Evolutionary conservation across 2,888 invertebrate genomes (phyloP).

Genomic region (Loripinus fragilis): DNA sequence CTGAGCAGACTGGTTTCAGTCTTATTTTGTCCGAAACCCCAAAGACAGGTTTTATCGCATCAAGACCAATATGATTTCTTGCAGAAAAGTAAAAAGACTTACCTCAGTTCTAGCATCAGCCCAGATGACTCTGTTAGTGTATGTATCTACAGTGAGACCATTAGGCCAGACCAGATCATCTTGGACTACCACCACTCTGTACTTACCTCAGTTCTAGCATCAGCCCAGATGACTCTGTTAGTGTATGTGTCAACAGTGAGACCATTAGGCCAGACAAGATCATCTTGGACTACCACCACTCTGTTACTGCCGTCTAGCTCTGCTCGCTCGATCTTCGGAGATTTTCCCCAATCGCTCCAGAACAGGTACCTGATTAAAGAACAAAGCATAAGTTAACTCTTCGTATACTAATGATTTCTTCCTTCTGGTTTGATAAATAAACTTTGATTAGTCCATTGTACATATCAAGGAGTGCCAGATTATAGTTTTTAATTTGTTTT

Average conservation of each 20-base stretch:
- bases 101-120: slow-evolving; percentile 83
- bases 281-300: slow-evolving; percentile 89
- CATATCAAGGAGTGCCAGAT: too few species aligned
- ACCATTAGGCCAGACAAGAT: slow-evolving; percentile 97
- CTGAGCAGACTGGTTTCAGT: too few species aligned
- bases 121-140: slow-evolving; percentile 80
- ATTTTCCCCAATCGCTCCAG: slow-evolving; percentile 99
- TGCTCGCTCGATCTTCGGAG: slow-evolving; percentile 95
- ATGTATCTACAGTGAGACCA: slow-evolving; percentile 90
- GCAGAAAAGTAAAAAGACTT: slow-evolving; percentile 23
- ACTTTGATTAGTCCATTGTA: too few species aligned
- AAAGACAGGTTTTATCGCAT: too few species aligned
- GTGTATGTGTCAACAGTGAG: slow-evolving; percentile 87
- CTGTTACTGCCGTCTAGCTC: slow-evolving; percentile 98
- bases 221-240: slow-evolving; percentile 82
- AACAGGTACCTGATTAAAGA: slow-evolving; percentile 90
- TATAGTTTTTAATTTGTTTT: too few species aligned
- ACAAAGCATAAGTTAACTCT: not conserved
- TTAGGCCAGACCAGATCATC: slow-evolving; percentile 94
- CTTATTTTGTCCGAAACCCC: too few species aligned
- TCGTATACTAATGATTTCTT: too few species aligned
- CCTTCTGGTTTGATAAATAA: too few species aligned
- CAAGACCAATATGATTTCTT: too few species aligned
- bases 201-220: slow-evolving; percentile 81
- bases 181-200: slow-evolving; percentile 92